These are phyloP conservation scores for Ochropleura leucogaster DNA, from an alignment of 2,888 invertebrate species.

Conservation along the genomic window DNA sequence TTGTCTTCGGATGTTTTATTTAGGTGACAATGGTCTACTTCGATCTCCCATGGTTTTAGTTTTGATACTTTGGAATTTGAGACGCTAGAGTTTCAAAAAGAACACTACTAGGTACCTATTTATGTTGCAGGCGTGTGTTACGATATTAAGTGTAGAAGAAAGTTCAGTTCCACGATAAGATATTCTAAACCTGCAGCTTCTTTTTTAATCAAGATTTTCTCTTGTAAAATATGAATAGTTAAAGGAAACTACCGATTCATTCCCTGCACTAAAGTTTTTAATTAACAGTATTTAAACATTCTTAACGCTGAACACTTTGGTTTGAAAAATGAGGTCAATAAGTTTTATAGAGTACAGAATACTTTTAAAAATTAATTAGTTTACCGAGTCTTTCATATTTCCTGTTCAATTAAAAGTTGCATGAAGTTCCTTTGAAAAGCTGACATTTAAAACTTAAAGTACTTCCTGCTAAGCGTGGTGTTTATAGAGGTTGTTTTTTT, in stretches of 20 bases:
- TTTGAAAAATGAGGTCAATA: constrained; percentile 60
- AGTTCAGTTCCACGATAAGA: neutral
- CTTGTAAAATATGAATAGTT: constrained; percentile 42
- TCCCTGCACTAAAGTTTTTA: constrained; percentile 48
- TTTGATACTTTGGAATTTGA: constrained; percentile 1
- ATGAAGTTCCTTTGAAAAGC: constrained; percentile 34
- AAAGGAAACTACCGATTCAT: constrained; percentile 44
- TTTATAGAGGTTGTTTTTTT: constrained; percentile 34
- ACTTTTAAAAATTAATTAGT: constrained; percentile 56
- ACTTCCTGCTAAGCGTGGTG: constrained; percentile 23
- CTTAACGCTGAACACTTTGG: constrained; percentile 42
- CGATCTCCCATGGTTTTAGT: constrained; percentile 23
- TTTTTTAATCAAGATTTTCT: constrained; percentile 35
- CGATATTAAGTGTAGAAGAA: neutral
- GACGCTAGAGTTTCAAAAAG: too few species aligned
- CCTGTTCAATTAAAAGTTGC: constrained; percentile 61
- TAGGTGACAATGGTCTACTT: constrained; percentile 50
- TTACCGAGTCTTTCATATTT: constrained; percentile 54
- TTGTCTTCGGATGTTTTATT: constrained; percentile 62
- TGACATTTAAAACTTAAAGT: constrained; percentile 48
- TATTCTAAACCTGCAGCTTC: constrained; percentile 16
- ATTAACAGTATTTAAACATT: constrained; percentile 50
- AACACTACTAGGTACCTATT: too few species aligned
- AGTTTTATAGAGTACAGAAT: constrained; percentile 48
- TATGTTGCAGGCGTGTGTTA: too few species aligned